phyloP scores from a whole-genome alignment of 1,140 invertebrate species.

The Euwallacea similis region DNA sequence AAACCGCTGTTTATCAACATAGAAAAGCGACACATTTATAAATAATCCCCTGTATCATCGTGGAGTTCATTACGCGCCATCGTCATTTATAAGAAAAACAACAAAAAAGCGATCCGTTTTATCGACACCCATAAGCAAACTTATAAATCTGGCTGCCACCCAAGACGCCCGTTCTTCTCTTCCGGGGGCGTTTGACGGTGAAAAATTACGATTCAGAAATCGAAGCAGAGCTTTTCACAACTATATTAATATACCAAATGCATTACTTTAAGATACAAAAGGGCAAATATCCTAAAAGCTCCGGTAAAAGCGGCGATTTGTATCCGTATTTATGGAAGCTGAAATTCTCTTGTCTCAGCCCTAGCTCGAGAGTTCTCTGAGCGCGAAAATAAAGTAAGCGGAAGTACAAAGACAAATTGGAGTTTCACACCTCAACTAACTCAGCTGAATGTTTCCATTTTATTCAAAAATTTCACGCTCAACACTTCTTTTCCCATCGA shows the following conservation, averaged over 20 bases:
- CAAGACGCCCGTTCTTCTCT: slow-evolving; percentile 24
- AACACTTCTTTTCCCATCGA: too few species aligned
- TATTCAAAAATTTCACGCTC: not conserved
- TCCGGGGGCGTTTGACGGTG: slow-evolving; percentile 9
- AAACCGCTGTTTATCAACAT: not conserved
- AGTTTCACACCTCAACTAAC: slow-evolving; percentile 1
- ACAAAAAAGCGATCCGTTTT: slow-evolving; percentile 31
- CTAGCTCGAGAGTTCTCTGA: not conserved
- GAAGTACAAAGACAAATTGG: slow-evolving; percentile 5
- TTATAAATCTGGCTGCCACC: slow-evolving; percentile 39
- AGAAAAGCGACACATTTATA: slow-evolving; percentile 17
- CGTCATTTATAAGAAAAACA: slow-evolving; percentile 30
- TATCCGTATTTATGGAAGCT: not conserved
- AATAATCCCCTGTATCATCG: slow-evolving; percentile 16
- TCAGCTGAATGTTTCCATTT: not conserved
- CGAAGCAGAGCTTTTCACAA: not conserved
- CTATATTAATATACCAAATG: slow-evolving; percentile 6
- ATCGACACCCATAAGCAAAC: slow-evolving; percentile 39
- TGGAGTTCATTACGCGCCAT: slow-evolving; percentile 30
- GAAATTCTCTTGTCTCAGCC: slow-evolving; percentile 3
- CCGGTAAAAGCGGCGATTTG: not conserved
- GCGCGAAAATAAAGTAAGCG: slow-evolving; percentile 4
- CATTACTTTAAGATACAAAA: not conserved
- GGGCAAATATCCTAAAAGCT: slow-evolving; percentile 1
- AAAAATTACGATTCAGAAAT: slow-evolving; percentile 30